phyloP scores from a whole-genome alignment of 30 jellyfish, hydroid and myxozoan genomes.

The Rhopilema esculentum region DNA sequence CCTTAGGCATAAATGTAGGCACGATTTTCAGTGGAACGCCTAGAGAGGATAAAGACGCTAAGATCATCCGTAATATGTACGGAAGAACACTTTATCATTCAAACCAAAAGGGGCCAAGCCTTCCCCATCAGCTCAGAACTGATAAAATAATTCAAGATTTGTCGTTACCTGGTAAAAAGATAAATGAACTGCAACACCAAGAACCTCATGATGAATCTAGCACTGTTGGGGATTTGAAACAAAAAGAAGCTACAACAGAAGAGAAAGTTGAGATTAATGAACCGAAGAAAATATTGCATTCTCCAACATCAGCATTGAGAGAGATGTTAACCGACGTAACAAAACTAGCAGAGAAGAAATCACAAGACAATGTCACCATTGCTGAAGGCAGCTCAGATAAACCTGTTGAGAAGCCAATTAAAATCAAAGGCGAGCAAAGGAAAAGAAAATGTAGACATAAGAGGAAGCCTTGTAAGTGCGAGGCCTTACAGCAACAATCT shows the following conservation, averaged over 20 bases:
- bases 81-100: slow-evolving; percentile 56
- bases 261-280: background rate
- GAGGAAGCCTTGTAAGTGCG: slow-evolving; percentile 59
- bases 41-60: background rate
- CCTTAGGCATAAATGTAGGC: slow-evolving; percentile 22
- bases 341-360: background rate
- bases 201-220: background rate
- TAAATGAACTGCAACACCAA: background rate
- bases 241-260: background rate
- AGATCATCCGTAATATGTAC: slow-evolving; percentile 50
- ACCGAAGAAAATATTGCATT: background rate
- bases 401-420: background rate
- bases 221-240: background rate
- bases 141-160: slow-evolving; percentile 29
- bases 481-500: background rate
- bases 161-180: background rate
- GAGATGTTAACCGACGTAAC: background rate
- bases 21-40: background rate
- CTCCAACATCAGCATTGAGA: background rate
- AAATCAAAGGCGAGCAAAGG: background rate
- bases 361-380: background rate
- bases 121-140: slow-evolving; percentile 58
- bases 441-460: slow-evolving; percentile 24
- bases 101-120: slow-evolving; percentile 37
- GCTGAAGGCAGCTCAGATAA: background rate